Evolutionary conservation across 2,888 invertebrate genomes (phyloP), one percentile per base, ranked within the genome.

Genomic region (Lycia hirtaria): DNA sequence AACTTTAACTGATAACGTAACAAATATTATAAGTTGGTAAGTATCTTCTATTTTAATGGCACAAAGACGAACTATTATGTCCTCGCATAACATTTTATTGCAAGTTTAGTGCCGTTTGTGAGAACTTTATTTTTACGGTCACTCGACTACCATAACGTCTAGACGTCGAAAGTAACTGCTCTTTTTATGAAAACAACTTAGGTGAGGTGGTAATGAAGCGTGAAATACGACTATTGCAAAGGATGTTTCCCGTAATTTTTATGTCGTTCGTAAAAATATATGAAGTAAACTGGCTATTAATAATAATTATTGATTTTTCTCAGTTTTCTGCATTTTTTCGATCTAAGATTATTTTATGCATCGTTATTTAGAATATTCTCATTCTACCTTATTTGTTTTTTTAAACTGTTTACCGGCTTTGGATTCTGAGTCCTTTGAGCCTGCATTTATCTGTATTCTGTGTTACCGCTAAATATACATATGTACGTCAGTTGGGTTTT

Each of bases 131-230:
- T 58, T 58, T 58, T 58, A 58, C 52, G 52, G 47, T 43, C 48
- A 57, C 52, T 53, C 43, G 43, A 53, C 57, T 58, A 58, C 47
- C 52, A 53, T 56, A 56, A 48, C 32, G 57, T 58, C 57, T 58
- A 58, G 57, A 58, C 57, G 37, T 43, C 40, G 52, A 44, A 57
- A 51, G 30, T 58, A 24, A 48, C 41, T 47, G 41, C 37, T 48
- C 51, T 48, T 58, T 41, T 58, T 58, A 53, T 48, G 51, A 48
- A 58, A 47, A 48, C 22, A 58, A 58, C 37, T 58, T 48, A 58
- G 43, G 52, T 37, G 48, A 37, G 48, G 30, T 24, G 4, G 52
- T 43, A 49, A 58, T 57, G 57, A 57, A 48, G 45, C 52, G 28
- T 37, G 48, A 52, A 53, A 49, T 53, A 52, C 47, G 52, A 52